Conservation (phyloP, 2,888 invertebrate genomes). For the Conops quadrifasciatus region DNA sequence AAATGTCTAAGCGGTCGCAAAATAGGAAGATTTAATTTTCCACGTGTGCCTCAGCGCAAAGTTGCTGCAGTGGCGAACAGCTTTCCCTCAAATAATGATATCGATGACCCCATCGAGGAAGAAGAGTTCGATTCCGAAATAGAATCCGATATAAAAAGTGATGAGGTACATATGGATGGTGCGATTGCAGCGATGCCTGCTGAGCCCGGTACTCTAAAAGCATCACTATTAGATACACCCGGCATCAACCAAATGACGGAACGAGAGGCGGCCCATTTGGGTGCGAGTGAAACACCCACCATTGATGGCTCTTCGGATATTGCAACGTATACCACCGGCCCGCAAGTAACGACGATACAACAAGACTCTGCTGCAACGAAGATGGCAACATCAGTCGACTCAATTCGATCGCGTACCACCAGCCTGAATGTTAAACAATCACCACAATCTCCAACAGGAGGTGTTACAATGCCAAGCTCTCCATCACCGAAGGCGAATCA, state of each 20-base stretch:
- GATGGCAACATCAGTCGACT: slow-evolving; percentile 43
- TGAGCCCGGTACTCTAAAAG: slow-evolving; percentile 90
- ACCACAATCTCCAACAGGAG: not conserved
- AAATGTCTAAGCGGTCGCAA: slow-evolving; percentile 67
- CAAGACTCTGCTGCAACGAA: slow-evolving; percentile 36
- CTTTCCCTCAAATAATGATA: slow-evolving; percentile 45
- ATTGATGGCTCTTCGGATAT: slow-evolving; percentile 51
- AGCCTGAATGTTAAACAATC: slow-evolving; percentile 40
- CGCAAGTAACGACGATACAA: slow-evolving; percentile 25
- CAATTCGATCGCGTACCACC: slow-evolving; percentile 36
- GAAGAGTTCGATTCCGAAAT: slow-evolving; percentile 55
- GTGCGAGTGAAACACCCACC: slow-evolving; percentile 51
- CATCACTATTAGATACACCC: slow-evolving; percentile 90
- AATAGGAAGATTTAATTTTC: slow-evolving; percentile 60
- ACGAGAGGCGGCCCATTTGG: slow-evolving; percentile 87
- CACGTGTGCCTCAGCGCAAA: slow-evolving; percentile 63
- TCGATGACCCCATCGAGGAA: slow-evolving; percentile 50
- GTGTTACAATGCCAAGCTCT: not conserved
- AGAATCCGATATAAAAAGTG: slow-evolving; percentile 44
- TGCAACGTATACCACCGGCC: slow-evolving; percentile 44
- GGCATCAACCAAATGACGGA: slow-evolving; percentile 92
- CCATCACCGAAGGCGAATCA: slow-evolving; percentile 46
- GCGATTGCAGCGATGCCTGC: slow-evolving; percentile 85
- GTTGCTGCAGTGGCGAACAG: slow-evolving; percentile 50
- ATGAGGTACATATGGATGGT: slow-evolving; percentile 75